Base-by-base conservation (phyloP, 1,140 invertebrate genomes). In the Lepidurus couesii region DNA sequence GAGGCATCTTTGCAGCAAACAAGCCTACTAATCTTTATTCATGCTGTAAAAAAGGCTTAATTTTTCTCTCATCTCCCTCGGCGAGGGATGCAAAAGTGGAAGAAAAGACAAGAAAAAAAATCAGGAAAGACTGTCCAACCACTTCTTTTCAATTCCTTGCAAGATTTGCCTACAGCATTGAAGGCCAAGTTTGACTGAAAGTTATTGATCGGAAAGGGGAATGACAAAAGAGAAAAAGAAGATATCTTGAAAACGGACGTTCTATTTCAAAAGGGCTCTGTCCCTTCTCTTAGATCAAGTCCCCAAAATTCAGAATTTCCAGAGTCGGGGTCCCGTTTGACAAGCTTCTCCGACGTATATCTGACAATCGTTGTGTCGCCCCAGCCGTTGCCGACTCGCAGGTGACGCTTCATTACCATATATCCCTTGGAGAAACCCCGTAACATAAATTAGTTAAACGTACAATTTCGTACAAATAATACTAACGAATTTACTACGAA, bases 141-240 rank as follows among this genome's bases (percentile, higher is more conserved):
- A 13, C 13, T 11, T 13, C 13, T 16, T 65, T 65, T 65, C 53
- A 65, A 65, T 65, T 65, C 9, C 16, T 65, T 13, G 53, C 1
- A 7, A 65, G 53, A 65, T 65, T 65, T 65, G 53, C 53, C 53
- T 65, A 65, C 53, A 7, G 16, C 16, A 65, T 7, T 21, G 53
- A 16, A 21, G n/a, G n/a, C 53, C 53, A 65, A 65, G 53, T 65
- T 65, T 65, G 53, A 65, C 53, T 65, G 53, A 65, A 65, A 65
- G 53, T 65, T 65, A 65, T 65, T 65, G 53, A 65, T 65, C 53
- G 53, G 53, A 65, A 65, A 65, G 8, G 1, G 13, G 53, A 47
- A 65, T n/a, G 21, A n/a, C 16, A 65, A 13, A 65, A 65, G 8
- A n/a, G 53, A 65, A 5, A 24, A 65, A 65, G 21, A 21, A n/a